Evolutionary conservation across 2,113 vertebrate genomes (phyloP).

Genomic region (Xenopus laevis): DNA sequence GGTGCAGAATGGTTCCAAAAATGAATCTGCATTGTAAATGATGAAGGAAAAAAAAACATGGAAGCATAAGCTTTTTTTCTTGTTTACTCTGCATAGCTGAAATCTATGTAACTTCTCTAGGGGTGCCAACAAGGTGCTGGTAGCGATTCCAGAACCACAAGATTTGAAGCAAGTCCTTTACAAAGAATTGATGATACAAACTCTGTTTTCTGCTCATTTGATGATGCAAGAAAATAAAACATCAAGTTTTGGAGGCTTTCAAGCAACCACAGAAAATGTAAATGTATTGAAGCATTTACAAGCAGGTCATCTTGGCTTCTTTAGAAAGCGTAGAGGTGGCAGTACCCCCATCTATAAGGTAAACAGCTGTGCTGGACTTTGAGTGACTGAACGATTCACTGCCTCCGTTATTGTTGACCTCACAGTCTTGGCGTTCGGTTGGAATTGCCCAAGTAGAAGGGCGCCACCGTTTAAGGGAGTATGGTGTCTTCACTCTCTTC

Average conservation of each 20-base stretch:
- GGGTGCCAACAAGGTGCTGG: background rate
- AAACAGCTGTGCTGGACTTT: constrained; percentile 91
- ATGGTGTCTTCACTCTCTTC: constrained; percentile 95
- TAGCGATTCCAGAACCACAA: constrained; percentile 19
- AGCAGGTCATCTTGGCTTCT: constrained; percentile 75
- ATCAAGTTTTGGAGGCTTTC: constrained; percentile 51
- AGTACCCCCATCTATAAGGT: constrained; percentile 80
- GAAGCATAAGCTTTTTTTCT: constrained; percentile 80
- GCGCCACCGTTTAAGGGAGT: constrained; percentile 94
- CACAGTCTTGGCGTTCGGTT: constrained; percentile 79
- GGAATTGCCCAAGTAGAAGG: constrained; percentile 96
- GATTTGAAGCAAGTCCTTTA: constrained; percentile 78
- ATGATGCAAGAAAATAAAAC: constrained; percentile 66
- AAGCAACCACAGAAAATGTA: constrained; percentile 20
- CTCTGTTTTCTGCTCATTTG: constrained; percentile 66
- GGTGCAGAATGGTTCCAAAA: constrained; percentile 71
- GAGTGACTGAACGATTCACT: constrained; percentile 66
- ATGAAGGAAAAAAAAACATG: constrained; percentile 56
- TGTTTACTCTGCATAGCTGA: constrained; percentile 94
- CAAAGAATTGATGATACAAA: constrained; percentile 68
- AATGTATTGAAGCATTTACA: constrained; percentile 67
- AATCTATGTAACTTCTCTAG: constrained; percentile 73
- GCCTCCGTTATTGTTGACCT: constrained; percentile 73
- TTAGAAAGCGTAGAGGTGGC: constrained; percentile 76
- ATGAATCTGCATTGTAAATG: constrained; percentile 56